A percentile compares a stretch with the other conserved stretches of the same genome.
These are phyloP conservation scores for Rhodophaea formosa DNA, from an alignment of 2,888 invertebrate species.

Conservation along the genomic window DNA sequence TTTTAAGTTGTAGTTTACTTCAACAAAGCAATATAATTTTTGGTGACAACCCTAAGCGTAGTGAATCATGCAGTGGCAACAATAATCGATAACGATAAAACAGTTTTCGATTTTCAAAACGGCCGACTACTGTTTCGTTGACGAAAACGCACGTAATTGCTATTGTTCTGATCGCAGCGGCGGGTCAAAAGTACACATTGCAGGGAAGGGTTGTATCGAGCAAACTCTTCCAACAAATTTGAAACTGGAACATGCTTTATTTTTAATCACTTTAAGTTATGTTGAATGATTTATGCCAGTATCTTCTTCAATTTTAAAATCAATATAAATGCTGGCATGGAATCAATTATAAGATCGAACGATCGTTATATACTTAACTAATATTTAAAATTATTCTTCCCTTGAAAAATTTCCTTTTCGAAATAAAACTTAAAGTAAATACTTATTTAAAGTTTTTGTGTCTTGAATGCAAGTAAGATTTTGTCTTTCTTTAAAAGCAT, in stretches of 20 bases:
- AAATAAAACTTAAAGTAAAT: too few relatives aligned
- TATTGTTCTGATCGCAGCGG: constrained; percentile 10
- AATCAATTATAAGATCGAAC: too few relatives aligned
- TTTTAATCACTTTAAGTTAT: background rate
- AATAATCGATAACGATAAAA: constrained; percentile 40
- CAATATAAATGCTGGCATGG: background rate
- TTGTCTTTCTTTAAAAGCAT: constrained; percentile 8
- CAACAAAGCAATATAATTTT: too few relatives aligned
- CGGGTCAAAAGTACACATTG: background rate
- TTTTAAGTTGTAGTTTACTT: too few relatives aligned
- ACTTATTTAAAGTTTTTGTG: too few relatives aligned
- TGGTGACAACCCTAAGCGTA: background rate
- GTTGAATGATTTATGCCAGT: too few relatives aligned
- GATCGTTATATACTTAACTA: too few relatives aligned
- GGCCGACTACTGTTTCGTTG: constrained; percentile 17
- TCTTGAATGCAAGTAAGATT: background rate
- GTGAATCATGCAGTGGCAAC: constrained; percentile 6
- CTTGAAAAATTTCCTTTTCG: too few relatives aligned
- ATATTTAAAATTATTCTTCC: too few relatives aligned
- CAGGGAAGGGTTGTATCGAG: background rate
- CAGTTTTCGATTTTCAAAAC: constrained; percentile 34
- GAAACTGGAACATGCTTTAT: background rate
- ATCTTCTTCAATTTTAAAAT: background rate
- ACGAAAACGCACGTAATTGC: constrained; percentile 12
- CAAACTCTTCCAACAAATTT: background rate